Conservation (phyloP, 2,797 vertebrate species). For the Geotrypetes seraphini region DNA sequence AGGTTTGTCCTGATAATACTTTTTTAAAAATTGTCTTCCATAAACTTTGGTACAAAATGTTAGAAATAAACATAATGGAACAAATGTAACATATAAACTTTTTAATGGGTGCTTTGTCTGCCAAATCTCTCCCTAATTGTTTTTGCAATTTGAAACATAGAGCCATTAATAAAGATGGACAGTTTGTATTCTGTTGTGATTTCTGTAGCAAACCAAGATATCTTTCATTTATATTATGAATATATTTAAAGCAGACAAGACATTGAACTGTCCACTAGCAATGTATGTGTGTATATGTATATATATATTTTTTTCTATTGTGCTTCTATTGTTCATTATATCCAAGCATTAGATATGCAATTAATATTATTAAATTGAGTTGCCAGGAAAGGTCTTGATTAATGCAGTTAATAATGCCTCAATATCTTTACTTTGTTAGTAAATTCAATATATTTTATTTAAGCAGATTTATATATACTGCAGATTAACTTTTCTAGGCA, state of each 20-base stretch:
- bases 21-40: slow-evolving; percentile 13
- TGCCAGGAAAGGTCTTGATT: slow-evolving; percentile 37
- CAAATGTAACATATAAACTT: slow-evolving; percentile 11
- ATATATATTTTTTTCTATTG: not conserved
- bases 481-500: slow-evolving; percentile 59
- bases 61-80: slow-evolving; percentile 7
- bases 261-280: not conserved
- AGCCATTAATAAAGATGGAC: slow-evolving; percentile 22
- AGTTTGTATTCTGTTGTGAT: slow-evolving; percentile 10
- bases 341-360: not conserved
- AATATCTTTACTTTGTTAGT: slow-evolving; percentile 34
- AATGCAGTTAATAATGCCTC: slow-evolving; percentile 40
- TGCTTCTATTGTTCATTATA: not conserved
- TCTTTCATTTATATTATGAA: too few species aligned
- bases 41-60: slow-evolving; percentile 7
- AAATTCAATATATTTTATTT: slow-evolving; percentile 50
- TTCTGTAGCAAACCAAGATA: slow-evolving; percentile 25
- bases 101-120: slow-evolving; percentile 18
- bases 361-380: too few species aligned
- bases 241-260: too few species aligned
- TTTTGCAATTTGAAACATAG: slow-evolving; percentile 23
- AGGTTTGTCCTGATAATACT: too few species aligned
- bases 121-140: slow-evolving; percentile 21
- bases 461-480: slow-evolving; percentile 44
- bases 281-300: not conserved